Evolutionary conservation across 1,140 invertebrate species (phyloP).

Genomic region (Drosophila kurseongensis): DNA sequence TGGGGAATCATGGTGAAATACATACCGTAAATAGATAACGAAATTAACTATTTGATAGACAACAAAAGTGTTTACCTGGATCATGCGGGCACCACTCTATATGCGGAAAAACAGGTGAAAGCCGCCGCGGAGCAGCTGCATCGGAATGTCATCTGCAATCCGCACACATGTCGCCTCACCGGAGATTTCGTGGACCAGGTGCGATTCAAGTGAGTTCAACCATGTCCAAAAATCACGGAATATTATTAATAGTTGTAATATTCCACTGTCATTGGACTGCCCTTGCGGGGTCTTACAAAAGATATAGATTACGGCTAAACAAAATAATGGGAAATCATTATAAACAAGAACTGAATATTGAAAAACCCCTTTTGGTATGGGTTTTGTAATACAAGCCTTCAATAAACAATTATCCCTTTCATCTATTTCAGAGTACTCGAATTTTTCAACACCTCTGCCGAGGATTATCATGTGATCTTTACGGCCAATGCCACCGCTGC

Average conservation of each 20-base stretch:
- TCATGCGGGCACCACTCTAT: conserved; percentile 95
- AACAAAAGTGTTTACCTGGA: conserved; percentile 93
- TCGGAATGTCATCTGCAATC: conserved; percentile 93
- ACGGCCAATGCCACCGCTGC: conserved; percentile 95
- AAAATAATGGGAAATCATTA: no score
- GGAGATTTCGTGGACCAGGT: conserved; percentile 93
- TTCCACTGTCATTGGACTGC: conserved; percentile 2
- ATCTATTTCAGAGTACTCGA: conserved; percentile 89
- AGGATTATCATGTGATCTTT: conserved; percentile 95
- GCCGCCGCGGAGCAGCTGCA: conserved; percentile 88
- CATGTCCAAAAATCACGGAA: not conserved
- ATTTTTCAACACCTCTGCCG: conserved; percentile 92
- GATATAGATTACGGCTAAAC: not conserved
- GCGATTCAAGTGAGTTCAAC: conserved; percentile 88
- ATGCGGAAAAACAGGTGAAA: conserved; percentile 91
- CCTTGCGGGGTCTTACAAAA: not conserved
- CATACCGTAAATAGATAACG: conserved; percentile 36
- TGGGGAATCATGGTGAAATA: conserved; percentile 50
- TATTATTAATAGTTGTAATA: no score
- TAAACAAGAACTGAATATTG: no score
- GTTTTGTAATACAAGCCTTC: no score
- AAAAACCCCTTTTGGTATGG: no score
- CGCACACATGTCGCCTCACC: conserved; percentile 92
- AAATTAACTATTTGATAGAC: conserved; percentile 1
- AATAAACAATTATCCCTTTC: not conserved